Conservation (phyloP, 2,797 vertebrate genomes). For the Sphenodon punctatus region DNA sequence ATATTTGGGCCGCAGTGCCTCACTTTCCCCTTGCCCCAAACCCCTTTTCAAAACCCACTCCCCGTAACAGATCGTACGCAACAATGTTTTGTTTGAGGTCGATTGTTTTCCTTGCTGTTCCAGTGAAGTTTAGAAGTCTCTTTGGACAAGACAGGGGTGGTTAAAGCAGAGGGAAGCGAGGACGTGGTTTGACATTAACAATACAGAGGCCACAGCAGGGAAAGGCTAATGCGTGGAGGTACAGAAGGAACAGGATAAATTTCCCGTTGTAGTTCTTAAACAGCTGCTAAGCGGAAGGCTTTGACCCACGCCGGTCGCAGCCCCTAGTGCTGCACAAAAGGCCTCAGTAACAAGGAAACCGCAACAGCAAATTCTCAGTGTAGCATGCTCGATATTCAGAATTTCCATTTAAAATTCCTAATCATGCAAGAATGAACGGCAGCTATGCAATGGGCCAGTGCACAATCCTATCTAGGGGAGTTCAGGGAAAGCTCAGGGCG, state of each 20-base stretch:
- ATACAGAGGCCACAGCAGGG: conserved; percentile 9
- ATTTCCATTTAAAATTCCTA: neutral
- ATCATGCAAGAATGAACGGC: neutral
- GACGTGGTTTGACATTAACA: conserved; percentile 37
- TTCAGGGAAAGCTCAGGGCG: accelerated
- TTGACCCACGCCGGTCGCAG: neutral
- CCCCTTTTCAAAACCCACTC: conserved; percentile 57
- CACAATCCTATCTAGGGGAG: accelerated
- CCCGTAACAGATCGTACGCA: too few relatives aligned
- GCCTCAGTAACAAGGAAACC: neutral
- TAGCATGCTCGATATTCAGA: too few relatives aligned
- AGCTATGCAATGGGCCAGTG: neutral
- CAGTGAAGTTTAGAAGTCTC: conserved; percentile 20
- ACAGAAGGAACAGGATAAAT: neutral
- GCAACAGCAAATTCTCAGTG: too few relatives aligned
- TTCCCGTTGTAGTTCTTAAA: neutral
- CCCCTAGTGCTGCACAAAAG: neutral
- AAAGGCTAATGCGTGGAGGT: neutral
- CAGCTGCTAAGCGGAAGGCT: neutral
- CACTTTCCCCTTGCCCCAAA: conserved; percentile 58
- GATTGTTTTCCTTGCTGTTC: neutral
- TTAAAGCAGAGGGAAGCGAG: conserved; percentile 35
- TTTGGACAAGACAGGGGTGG: neutral
- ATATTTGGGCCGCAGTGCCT: conserved; percentile 53
- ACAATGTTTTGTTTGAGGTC: too few relatives aligned